Percentiles rank a stretch among this genome's conserved stretches.
These are phyloP conservation scores for Yasuhikotakia modesta DNA, from an alignment of 2,797 vertebrate species.

Conservation along the genomic window DNA sequence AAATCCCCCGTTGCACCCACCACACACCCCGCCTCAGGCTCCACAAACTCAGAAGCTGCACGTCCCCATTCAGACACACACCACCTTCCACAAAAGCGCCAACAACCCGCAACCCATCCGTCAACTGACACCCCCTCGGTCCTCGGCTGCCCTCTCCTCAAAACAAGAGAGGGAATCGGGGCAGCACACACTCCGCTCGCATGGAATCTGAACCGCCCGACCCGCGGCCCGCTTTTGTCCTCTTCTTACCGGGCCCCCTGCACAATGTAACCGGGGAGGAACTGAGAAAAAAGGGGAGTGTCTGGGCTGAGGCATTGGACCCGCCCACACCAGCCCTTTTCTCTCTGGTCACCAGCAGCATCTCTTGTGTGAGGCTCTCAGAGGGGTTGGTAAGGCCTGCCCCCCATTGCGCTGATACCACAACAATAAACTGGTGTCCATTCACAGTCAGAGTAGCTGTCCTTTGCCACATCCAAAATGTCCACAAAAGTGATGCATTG, in stretches of 20 bases:
- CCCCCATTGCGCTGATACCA: slow-evolving; percentile 58
- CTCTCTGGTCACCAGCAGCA: slow-evolving; percentile 64
- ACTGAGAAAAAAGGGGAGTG: slow-evolving; percentile 60
- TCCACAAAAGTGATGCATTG: slow-evolving; percentile 59
- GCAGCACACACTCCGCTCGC: slow-evolving; percentile 57
- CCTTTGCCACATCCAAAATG: slow-evolving; percentile 50
- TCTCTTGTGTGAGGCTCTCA: slow-evolving; percentile 61
- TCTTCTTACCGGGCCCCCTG: slow-evolving; percentile 48
- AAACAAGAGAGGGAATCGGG: slow-evolving; percentile 55
- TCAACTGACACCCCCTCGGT: slow-evolving; percentile 55
- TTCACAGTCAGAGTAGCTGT: slow-evolving; percentile 57
- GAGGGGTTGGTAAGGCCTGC: slow-evolving; percentile 60
- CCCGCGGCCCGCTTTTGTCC: slow-evolving; percentile 57
- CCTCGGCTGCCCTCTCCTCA: slow-evolving; percentile 48
- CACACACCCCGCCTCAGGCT: slow-evolving; percentile 51
- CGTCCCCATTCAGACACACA: slow-evolving; percentile 61
- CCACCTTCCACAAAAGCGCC: slow-evolving; percentile 60
- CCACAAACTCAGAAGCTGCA: slow-evolving; percentile 55
- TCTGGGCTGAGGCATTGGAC: slow-evolving; percentile 52
- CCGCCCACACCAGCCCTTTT: slow-evolving; percentile 58
- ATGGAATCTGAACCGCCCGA: slow-evolving; percentile 48
- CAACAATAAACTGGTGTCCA: slow-evolving; percentile 62
- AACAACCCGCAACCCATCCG: slow-evolving; percentile 62
- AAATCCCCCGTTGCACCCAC: slow-evolving; percentile 53
- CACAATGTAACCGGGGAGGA: slow-evolving; percentile 56